Percentiles rank a stretch among this genome's conserved stretches.
Evolutionary conservation across 2,797 vertebrate species (phyloP).

Genomic region (Siniperca undulata): DNA sequence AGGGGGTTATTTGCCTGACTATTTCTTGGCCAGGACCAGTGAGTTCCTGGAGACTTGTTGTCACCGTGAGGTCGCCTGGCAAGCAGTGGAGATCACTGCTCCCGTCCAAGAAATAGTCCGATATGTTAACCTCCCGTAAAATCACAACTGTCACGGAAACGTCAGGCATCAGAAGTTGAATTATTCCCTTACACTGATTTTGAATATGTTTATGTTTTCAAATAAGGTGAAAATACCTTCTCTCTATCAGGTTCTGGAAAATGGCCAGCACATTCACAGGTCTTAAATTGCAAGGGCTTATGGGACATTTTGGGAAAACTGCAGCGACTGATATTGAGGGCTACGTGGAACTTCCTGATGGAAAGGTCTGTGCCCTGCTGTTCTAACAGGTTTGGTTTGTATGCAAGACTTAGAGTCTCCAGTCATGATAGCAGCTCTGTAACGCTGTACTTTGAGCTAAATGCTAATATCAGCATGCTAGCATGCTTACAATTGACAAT

Average conservation of each 20-base stretch:
- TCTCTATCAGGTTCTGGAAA: conserved; percentile 92
- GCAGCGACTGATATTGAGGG: conserved; percentile 89
- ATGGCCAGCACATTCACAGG: conserved; percentile 92
- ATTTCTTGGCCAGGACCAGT: neutral
- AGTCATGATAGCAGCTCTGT: neutral
- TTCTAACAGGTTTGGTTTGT: neutral
- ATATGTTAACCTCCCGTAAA: neutral
- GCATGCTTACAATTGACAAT: neutral
- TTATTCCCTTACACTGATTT: neutral
- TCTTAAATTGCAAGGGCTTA: conserved; percentile 91
- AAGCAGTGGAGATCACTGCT: neutral
- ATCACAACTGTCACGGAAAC: neutral
- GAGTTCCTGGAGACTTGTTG: neutral
- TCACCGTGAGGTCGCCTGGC: neutral
- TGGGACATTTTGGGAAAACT: conserved; percentile 94
- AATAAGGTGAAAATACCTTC: neutral
- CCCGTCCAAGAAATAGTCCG: neutral
- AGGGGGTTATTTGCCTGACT: neutral
- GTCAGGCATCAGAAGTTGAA: neutral
- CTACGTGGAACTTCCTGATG: conserved; percentile 92
- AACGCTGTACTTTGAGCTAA: neutral
- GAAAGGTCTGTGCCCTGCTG: conserved; percentile 85
- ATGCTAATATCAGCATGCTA: neutral
- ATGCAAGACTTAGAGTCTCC: neutral
- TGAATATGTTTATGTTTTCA: neutral